Conservation (phyloP, 2,113 vertebrate species). For the Psophia crepitans region DNA sequence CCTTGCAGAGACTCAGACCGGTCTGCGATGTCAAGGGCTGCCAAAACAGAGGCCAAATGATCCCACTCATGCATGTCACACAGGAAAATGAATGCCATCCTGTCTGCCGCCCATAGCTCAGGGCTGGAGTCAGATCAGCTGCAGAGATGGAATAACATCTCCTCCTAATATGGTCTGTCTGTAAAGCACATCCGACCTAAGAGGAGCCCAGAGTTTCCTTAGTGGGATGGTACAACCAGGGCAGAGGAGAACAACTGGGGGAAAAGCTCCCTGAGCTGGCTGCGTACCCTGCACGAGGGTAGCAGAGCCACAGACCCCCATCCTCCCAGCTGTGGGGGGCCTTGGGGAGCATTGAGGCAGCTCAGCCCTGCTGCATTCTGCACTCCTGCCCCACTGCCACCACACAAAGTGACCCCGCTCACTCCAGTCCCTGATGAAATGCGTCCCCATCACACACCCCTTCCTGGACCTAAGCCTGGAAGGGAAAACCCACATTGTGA, state of each 20-base stretch:
- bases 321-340: not conserved
- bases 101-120: not conserved
- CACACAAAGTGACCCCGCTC: not conserved
- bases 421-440: not conserved
- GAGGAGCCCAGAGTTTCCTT: not conserved
- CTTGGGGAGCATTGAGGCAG: not conserved
- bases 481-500: rapidly evolving
- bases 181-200: not conserved
- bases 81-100: not conserved
- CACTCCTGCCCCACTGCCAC: not conserved
- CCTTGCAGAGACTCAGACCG: not conserved
- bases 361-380: not conserved
- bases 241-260: not conserved
- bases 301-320: not conserved
- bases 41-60: not conserved
- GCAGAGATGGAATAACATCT: not conserved
- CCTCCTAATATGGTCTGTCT: not conserved
- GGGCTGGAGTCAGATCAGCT: not conserved
- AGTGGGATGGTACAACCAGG: not conserved
- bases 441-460: not conserved
- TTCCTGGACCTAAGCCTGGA: not conserved
- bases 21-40: not conserved
- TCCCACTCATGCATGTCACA: not conserved
- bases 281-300: rapidly evolving
- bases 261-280: not conserved